Evolutionary conservation across 1,140 invertebrate genomes (phyloP).

Genomic region (Oncopeltus fasciatus): DNA sequence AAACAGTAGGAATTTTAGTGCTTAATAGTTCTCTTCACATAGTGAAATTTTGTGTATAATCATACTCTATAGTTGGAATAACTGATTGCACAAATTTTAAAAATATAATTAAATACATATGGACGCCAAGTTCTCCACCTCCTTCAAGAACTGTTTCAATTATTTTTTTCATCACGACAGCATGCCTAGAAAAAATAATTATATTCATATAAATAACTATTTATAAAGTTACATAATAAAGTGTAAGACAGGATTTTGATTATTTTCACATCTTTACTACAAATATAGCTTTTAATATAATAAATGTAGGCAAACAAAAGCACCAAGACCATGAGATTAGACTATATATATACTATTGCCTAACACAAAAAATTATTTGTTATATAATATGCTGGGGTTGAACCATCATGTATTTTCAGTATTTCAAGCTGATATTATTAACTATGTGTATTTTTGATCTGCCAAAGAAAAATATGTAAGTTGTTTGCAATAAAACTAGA

Average conservation of each 20-base stretch:
- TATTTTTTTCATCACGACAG: slow-evolving; percentile 99
- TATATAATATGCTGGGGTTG: too few species aligned
- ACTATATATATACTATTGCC: background rate
- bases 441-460: too few species aligned
- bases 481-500: too few species aligned
- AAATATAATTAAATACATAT: slow-evolving; percentile 97
- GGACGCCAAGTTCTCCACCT: slow-evolving; percentile 88
- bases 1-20: too few species aligned
- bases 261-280: background rate
- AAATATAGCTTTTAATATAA: background rate
- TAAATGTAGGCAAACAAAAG: background rate
- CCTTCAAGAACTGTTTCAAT: slow-evolving; percentile 94
- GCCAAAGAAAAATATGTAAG: too few species aligned
- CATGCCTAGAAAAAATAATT: slow-evolving; percentile 68
- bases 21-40: too few species aligned
- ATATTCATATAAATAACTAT: too few species aligned
- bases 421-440: too few species aligned
- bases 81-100: slow-evolving; percentile 99
- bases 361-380: too few species aligned
- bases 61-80: slow-evolving; percentile 98
- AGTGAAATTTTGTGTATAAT: slow-evolving; percentile 90
- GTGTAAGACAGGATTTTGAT: background rate
- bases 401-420: too few species aligned
- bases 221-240: background rate
- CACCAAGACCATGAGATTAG: background rate